phyloP scores from a whole-genome alignment of 2,888 invertebrate species.

The Chesias legatella region DNA sequence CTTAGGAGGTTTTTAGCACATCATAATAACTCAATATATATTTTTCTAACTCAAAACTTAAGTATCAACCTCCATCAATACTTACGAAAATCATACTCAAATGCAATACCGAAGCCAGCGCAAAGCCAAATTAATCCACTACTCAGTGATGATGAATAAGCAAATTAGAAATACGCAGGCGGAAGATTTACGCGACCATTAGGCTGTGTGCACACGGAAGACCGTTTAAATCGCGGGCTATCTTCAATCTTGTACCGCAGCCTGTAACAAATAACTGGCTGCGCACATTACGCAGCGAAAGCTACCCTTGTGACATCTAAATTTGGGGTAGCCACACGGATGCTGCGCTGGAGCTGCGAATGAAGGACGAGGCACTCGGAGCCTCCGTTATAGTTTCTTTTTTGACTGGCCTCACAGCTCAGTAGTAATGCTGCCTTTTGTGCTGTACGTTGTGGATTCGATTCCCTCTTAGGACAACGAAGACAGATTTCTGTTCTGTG shows the following conservation, averaged over 20 bases:
- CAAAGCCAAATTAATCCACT: slow-evolving; percentile 20
- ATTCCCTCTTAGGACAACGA: too few species aligned
- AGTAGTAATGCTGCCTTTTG: too few species aligned
- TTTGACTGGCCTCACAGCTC: too few species aligned
- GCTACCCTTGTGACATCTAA: slow-evolving; percentile 77
- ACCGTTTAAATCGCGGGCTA: slow-evolving; percentile 64
- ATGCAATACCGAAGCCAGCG: slow-evolving; percentile 2
- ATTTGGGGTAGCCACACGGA: slow-evolving; percentile 72
- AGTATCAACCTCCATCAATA: too few species aligned
- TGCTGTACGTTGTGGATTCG: too few species aligned
- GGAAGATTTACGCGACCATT: slow-evolving; percentile 33
- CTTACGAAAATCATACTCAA: too few species aligned
- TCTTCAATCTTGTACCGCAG: slow-evolving; percentile 70
- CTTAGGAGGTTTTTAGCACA: too few species aligned
- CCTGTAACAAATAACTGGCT: slow-evolving; percentile 70
- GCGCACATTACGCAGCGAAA: slow-evolving; percentile 66
- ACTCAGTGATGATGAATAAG: slow-evolving; percentile 29
- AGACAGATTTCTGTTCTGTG: too few species aligned
- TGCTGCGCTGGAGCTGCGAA: slow-evolving; percentile 25
- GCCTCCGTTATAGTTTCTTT: too few species aligned
- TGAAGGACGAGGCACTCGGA: slow-evolving; percentile 20
- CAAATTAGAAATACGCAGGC: slow-evolving; percentile 31
- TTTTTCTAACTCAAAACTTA: too few species aligned
- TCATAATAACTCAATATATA: too few species aligned
- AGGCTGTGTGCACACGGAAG: slow-evolving; percentile 47